Conservation (phyloP, 1,140 invertebrate species). For the Drosophila subpulchrella region DNA sequence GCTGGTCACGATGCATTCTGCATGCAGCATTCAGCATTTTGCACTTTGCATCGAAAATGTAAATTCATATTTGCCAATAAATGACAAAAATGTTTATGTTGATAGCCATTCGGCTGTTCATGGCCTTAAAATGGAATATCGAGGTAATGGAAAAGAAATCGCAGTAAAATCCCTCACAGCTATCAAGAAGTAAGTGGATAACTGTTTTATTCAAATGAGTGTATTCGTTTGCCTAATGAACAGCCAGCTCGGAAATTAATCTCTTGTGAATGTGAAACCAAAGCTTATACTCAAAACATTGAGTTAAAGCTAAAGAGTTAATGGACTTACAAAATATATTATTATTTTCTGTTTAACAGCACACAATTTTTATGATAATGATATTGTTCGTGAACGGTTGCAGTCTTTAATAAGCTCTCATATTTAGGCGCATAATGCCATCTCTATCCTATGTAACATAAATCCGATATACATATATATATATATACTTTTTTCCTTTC, state of each 20-base stretch:
- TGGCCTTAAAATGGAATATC: conserved; percentile 6
- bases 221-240: not conserved
- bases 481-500: no score
- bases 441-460: no score
- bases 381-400: no score
- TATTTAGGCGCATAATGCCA: no score
- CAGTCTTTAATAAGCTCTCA: no score
- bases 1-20: conserved; percentile 21
- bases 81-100: conserved; percentile 49
- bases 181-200: conserved; percentile 8
- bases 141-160: conserved; percentile 9
- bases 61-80: conserved; percentile 44
- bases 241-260: not conserved
- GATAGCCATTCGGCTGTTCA: conserved; percentile 29
- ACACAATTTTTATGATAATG: no score
- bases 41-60: conserved; percentile 27
- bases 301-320: not conserved
- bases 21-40: not conserved
- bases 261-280: not conserved
- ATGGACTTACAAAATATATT: no score
- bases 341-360: no score
- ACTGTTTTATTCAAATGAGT: not conserved
- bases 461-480: no score
- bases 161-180: not conserved
- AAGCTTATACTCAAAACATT: not conserved